Conservation (phyloP, 1,140 invertebrate species). For the Piezodorus guildinii region DNA sequence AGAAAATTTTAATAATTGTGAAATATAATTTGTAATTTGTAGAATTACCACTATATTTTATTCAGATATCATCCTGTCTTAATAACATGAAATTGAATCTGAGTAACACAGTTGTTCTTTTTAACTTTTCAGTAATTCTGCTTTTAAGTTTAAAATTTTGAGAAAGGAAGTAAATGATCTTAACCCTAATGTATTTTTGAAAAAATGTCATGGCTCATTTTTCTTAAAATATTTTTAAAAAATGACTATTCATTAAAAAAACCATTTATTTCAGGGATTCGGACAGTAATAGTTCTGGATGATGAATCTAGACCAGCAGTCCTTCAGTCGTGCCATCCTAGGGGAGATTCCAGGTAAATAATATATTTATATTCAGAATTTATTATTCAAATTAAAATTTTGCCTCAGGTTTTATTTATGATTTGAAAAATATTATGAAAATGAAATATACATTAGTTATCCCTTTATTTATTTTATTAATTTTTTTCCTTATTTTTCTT, state of each 20-base stretch:
- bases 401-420: neutral
- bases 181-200: too few relatives aligned
- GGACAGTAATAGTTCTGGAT: conserved; percentile 71
- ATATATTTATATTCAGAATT: neutral
- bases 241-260: too few relatives aligned
- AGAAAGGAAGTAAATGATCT: too few relatives aligned
- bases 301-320: conserved; percentile 79
- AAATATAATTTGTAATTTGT: too few relatives aligned
- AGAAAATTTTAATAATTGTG: too few relatives aligned
- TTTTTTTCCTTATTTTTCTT: conserved; percentile 32
- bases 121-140: too few relatives aligned
- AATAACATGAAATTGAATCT: too few relatives aligned
- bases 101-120: too few relatives aligned
- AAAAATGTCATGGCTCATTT: neutral
- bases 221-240: conserved; percentile 3
- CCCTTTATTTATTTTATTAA: conserved; percentile 18
- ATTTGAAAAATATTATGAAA: neutral
- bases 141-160: too few relatives aligned
- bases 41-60: too few relatives aligned
- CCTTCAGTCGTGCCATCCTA: conserved; percentile 79
- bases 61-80: too few relatives aligned
- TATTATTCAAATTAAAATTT: neutral
- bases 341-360: conserved; percentile 73
- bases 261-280: conserved; percentile 43
- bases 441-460: neutral